Evolutionary conservation across 2,113 vertebrate genomes (phyloP).

Genomic region (Boulengeromyrus knoepffleri): DNA sequence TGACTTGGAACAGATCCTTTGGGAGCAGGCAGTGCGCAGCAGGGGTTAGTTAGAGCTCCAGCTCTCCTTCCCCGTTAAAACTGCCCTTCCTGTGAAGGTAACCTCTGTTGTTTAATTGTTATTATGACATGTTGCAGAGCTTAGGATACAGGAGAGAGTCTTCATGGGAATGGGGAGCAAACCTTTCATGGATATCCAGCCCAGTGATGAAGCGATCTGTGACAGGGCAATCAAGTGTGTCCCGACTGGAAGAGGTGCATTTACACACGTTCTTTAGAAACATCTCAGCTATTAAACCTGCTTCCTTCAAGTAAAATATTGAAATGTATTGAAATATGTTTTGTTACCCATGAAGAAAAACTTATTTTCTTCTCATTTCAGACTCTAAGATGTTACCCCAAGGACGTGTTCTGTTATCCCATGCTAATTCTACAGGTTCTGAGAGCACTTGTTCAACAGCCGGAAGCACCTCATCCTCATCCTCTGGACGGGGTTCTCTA

Average conservation of each 20-base stretch:
- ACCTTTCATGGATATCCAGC: constrained; percentile 71
- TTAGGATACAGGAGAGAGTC: constrained; percentile 68
- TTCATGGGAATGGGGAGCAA: constrained; percentile 72
- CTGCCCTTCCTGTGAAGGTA: neutral
- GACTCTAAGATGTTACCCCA: constrained; percentile 45
- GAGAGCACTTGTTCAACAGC: constrained; percentile 58
- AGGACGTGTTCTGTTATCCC: constrained; percentile 31
- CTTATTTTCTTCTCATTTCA: constrained; percentile 23
- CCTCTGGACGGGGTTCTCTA: constrained; percentile 59
- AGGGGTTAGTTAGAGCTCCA: constrained; percentile 42
- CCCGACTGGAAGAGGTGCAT: constrained; percentile 56
- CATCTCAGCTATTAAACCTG: neutral
- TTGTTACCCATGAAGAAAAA: neutral
- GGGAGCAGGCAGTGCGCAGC: constrained; percentile 63
- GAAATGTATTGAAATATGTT: neutral
- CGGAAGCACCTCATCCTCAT: constrained; percentile 54
- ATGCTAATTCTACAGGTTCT: constrained; percentile 56
- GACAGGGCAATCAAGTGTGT: constrained; percentile 61
- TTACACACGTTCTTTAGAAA: neutral
- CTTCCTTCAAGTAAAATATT: neutral
- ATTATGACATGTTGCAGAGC: constrained; percentile 46
- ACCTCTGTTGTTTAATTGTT: constrained; percentile 2
- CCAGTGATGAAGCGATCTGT: constrained; percentile 67
- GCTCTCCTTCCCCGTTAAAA: neutral
- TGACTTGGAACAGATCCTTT: constrained; percentile 64